Percentiles rank a stretch among this genome's conserved stretches.
Conservation (phyloP, 37 sponge, comb jelly and placozoan species). For the Aphrocallistes beatrix region DNA sequence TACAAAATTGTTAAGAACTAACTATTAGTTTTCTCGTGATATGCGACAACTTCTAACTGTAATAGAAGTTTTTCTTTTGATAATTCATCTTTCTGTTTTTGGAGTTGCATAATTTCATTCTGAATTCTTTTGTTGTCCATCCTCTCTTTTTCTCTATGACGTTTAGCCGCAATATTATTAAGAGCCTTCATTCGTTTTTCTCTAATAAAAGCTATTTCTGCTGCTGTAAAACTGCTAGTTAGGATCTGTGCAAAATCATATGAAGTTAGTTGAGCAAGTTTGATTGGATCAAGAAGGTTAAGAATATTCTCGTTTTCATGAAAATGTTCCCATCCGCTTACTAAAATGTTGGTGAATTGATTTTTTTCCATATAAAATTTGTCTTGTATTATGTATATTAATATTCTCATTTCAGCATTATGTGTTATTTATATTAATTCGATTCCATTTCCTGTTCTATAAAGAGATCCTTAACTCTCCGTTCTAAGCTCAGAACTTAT, state of each 20-base stretch:
- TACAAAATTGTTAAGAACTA: no score
- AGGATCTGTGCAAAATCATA: background rate
- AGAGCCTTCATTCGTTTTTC: slow-evolving; percentile 5
- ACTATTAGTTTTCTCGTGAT: no score
- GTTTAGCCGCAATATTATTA: background rate
- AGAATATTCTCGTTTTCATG: background rate
- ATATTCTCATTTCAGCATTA: no score
- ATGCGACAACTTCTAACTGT: no score
- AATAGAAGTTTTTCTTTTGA: background rate
- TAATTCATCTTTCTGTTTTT: background rate
- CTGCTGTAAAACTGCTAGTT: background rate
- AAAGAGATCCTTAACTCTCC: no score
- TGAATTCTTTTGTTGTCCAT: background rate
- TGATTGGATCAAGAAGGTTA: background rate
- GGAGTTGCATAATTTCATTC: background rate
- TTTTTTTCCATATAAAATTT: background rate
- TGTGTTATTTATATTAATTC: no score
- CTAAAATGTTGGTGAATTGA: background rate
- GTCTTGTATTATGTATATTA: no score
- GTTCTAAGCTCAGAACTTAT: no score
- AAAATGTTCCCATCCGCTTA: background rate
- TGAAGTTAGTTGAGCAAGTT: background rate
- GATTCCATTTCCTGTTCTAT: no score
- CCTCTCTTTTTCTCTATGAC: slow-evolving; percentile 6
- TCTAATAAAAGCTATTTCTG: background rate